Base-by-base conservation (phyloP, 2,888 invertebrate genomes). In the Melolontha melolontha region DNA sequence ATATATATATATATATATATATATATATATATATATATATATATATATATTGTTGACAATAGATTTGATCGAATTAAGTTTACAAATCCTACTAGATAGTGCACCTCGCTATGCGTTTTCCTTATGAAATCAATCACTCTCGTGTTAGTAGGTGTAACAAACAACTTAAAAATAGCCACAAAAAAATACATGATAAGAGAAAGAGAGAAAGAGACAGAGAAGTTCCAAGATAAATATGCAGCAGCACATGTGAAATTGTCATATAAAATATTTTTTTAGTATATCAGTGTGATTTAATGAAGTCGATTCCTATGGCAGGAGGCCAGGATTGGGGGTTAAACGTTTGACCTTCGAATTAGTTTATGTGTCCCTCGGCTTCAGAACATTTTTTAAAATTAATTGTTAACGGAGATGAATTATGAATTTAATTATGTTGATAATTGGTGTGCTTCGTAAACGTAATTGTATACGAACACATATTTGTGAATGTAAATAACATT, bases 251-350 rank as follows among this genome's bases (percentile, higher is more conserved):
- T 64, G 52, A 64, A 64, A 64, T 52, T 64, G 50, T 64, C 64
- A 64, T 50, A 64, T 41, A 51, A 64, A 64, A 64, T 64, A 52
- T 64, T 64, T 63, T 63, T 64, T 64, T 64, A 64, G 50, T 64
- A 34, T 64, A 64, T 64, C 64, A 64, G 50, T 40, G 41, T 14
- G 64, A 17, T 27, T 52, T 51, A 64, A 64, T 42, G 50, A 52
- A 64, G 52, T 52, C 52, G 64, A 39, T 40, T 41, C 64, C 50
- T 64, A 16, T 64, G 49, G 52, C 41, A 64, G 39, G 64, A 50
- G 64, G 64, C 64, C 51, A 64, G 50, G 51, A 52, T 64, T 64
- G 52, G 64, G 64, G 64, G 52, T 64, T 64, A 64, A 64, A 52
- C 29, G 14, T 40, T 14, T 42, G 64, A 52, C 64, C 64, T 64